Percentiles rank a stretch among this genome's conserved stretches.
Evolutionary conservation across 2,888 invertebrate genomes (phyloP).

Genomic region (Noctua janthe): DNA sequence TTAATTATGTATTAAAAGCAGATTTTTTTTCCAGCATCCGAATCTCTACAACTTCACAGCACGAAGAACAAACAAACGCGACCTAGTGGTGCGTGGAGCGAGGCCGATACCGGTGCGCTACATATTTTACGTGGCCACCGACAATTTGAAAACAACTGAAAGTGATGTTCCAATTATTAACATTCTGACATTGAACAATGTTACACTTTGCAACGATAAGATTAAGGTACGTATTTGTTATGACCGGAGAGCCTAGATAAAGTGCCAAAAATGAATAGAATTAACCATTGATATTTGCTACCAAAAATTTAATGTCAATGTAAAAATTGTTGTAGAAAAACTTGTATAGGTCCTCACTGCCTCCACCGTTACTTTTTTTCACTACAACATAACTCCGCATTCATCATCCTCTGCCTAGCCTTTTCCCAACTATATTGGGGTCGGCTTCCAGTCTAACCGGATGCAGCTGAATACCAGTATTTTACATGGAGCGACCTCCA

Average conservation of each 20-base stretch:
- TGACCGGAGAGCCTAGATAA: neutral
- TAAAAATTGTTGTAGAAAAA: neutral
- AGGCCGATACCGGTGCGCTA: conserved; percentile 73
- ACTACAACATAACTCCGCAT: neutral
- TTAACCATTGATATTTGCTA: neutral
- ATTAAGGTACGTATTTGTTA: conserved; percentile 77
- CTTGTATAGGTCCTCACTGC: neutral
- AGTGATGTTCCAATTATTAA: conserved; percentile 76
- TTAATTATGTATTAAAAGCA: neutral
- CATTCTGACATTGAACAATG: conserved; percentile 78
- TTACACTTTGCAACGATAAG: conserved; percentile 78
- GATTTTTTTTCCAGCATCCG: conserved; percentile 71
- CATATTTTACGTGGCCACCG: conserved; percentile 73
- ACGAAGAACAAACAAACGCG: conserved; percentile 68
- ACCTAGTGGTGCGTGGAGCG: conserved; percentile 73
- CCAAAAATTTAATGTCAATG: neutral
- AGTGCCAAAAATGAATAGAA: neutral
- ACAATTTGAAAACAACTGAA: conserved; percentile 64
- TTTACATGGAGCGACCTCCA: too few relatives aligned
- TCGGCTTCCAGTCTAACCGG: too few relatives aligned
- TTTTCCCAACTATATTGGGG: too few relatives aligned
- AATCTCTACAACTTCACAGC: conserved; percentile 68
- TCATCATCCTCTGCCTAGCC: too few relatives aligned
- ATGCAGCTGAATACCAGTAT: too few relatives aligned
- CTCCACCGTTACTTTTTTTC: neutral